Base-by-base conservation (phyloP, 2,888 invertebrate species). In the Diogma glabrata region DNA sequence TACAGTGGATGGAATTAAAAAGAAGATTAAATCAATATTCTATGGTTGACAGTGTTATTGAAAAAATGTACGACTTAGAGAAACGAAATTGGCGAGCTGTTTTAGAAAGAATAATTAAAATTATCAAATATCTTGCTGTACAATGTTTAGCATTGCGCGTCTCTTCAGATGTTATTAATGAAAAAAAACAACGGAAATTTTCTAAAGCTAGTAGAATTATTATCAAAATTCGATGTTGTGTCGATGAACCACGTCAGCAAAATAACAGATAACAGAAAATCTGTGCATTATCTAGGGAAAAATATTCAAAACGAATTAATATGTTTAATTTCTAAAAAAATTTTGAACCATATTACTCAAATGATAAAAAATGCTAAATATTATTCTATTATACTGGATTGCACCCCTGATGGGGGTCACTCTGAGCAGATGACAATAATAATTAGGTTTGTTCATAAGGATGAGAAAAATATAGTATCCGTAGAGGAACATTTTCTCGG, bases 191-290 rank as follows among this genome's bases (percentile, higher is more conserved):
- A n/a, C n/a, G n/a, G 17, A 36, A 36, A 36, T 36, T 36, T 36
- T 14, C 12, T 14, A 36, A 36, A 14, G 9, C 36, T 36, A 14
- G 36, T 14, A 14, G 36, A 36, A 36, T 36, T 36, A 36, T 36
- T 36, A 14, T 36, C 36, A 36, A 36, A 36, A 36, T 36, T 36
- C 14, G 36, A 14, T 36, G 36, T 9, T 36, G 36, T 36, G 14
- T 36, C 17, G 17, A 36, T 36, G 16, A 36, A 14, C 9, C 36
- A 36, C 14, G 9, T 36, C 16, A 36, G 36, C 16, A 14, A 14
- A 36, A 36, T 36, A n/a, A 9, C 36, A 36, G 36, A 36, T 36
- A 36, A 36, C 17, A 36, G 36, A 36, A 36, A 36, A 36, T 36
- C 16, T 14, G 36, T 14, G 36, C 16, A 36, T 36, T 36, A 36